These are phyloP conservation scores for Greenwoodochromis staneri DNA, from an alignment of 2,113 vertebrate genomes.

Conservation along the genomic window DNA sequence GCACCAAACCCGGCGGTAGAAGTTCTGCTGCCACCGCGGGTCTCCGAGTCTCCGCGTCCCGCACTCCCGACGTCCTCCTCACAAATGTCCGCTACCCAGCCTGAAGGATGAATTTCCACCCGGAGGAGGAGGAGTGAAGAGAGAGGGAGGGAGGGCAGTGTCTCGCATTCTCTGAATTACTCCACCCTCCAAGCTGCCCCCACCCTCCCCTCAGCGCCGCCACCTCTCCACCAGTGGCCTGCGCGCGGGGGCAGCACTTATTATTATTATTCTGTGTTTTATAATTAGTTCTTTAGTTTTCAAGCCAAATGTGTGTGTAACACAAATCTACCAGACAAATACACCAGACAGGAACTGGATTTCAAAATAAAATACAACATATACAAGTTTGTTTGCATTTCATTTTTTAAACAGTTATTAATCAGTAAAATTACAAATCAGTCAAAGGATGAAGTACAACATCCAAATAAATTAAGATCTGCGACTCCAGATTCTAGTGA, in stretches of 20 bases:
- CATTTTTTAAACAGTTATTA: not conserved
- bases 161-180: slow-evolving; percentile 40
- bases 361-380: not conserved
- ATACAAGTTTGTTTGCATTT: not conserved
- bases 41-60: not conserved
- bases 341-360: not conserved
- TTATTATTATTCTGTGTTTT: not conserved
- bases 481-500: not conserved
- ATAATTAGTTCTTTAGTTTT: not conserved
- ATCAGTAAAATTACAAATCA: not conserved
- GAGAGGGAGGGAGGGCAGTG: not conserved
- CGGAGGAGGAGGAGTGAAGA: not conserved
- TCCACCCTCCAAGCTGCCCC: slow-evolving; percentile 22
- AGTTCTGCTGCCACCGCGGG: not conserved
- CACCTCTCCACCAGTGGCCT: not conserved
- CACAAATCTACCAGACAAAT: not conserved
- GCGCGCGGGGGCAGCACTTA: not conserved
- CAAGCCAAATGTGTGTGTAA: not conserved
- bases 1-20: not conserved
- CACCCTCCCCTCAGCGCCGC: not conserved
- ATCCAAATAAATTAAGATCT: not conserved
- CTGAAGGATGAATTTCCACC: slow-evolving; percentile 45
- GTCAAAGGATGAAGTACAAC: not conserved
- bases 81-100: slow-evolving; percentile 49
- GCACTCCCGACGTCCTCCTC: slow-evolving; percentile 2